Base-by-base conservation (phyloP, 2,888 invertebrate genomes). In the Cephalotes varians region DNA sequence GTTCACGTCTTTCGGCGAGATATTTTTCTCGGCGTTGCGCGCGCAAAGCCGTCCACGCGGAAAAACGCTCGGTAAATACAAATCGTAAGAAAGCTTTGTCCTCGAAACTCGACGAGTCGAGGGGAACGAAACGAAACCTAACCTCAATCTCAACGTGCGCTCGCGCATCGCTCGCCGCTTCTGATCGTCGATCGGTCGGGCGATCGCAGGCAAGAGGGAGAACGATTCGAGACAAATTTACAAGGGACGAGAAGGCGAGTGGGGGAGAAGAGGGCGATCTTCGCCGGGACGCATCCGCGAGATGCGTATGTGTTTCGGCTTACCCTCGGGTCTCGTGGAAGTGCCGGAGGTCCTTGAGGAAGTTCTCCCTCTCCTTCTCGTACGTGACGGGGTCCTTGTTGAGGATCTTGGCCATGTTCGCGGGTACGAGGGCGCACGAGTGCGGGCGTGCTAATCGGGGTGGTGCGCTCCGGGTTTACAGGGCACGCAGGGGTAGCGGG, bases 291-390 rank as follows among this genome's bases (percentile, higher is more conserved):
- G 47, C 15, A 49, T 1, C 15, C 40, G 25, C 40, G 25, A 12
- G 15, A 28, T 51, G 10, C 10, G 1, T 51, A 1, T 21, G n/a
- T 2, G 7, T 40, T 12, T 62, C 6, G 21, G 15, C 97, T 97
- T 95, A 99, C 99, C 98, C 98, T 95, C 98, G 97, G 91, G 97
- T 97, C 90, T 98, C 98, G 95, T 99, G 98, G 94, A 99, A 99
- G 94, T 97, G 98, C 93, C 97, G 97, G 92, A 99, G 96, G 93
- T 98, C 98, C 94, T 97, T 96, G 89, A 98, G 95, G 95, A 98
- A 98, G 90, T 96, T 96, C 92, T 97, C 97, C 93, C 96, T 97
- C 95, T 98, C 98, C 94, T 96, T 96, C 93, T 96, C 95, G 95
- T 97, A 98, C 93, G 96, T 96, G 95, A 96, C 96, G 91, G 97